Conservation (phyloP, 2,888 invertebrate genomes). For the Lagria hirta region DNA sequence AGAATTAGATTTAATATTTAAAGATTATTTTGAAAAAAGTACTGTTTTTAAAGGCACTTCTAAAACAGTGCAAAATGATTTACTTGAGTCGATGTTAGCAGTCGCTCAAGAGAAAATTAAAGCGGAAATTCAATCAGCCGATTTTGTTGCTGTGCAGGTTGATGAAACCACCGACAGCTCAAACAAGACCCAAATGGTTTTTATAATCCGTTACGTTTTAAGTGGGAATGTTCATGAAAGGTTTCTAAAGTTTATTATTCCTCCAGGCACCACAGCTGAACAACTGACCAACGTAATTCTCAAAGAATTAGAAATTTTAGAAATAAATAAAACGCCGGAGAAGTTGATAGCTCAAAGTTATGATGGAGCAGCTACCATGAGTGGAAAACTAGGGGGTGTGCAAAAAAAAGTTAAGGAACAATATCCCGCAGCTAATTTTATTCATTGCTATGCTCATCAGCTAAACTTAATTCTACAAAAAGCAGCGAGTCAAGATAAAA, state of each 20-base stretch:
- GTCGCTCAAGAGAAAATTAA: slow-evolving; percentile 33
- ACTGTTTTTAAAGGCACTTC: slow-evolving; percentile 5
- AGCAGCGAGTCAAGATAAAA: slow-evolving; percentile 3
- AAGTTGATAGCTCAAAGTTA: slow-evolving; percentile 27
- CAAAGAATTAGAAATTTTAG: slow-evolving; percentile 3
- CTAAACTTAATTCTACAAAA: slow-evolving; percentile 22
- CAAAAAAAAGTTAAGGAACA: slow-evolving; percentile 27
- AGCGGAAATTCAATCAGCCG: slow-evolving; percentile 32
- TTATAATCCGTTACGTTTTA: slow-evolving; percentile 37
- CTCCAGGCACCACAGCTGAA: slow-evolving; percentile 24
- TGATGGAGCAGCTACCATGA: slow-evolving; percentile 38
- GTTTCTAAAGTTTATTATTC: slow-evolving; percentile 38
- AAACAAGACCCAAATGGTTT: slow-evolving; percentile 32
- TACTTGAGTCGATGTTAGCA: slow-evolving; percentile 6
- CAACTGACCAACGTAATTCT: slow-evolving; percentile 1
- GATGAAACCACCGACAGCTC: slow-evolving; percentile 43
- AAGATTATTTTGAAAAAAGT: slow-evolving; percentile 1
- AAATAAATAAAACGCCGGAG: slow-evolving; percentile 2
- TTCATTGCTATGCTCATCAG: slow-evolving; percentile 33
- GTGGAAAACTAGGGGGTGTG: slow-evolving; percentile 30
- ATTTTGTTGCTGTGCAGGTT: slow-evolving; percentile 35
- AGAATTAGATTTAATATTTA: slow-evolving; percentile 12
- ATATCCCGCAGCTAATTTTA: slow-evolving; percentile 21
- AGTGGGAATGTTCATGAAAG: slow-evolving; percentile 29
- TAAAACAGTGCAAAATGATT: slow-evolving; percentile 15